Percentiles rank a stretch among this genome's conserved stretches.
Conservation (phyloP, 2,888 invertebrate genomes). For the Nudaria mundana region DNA sequence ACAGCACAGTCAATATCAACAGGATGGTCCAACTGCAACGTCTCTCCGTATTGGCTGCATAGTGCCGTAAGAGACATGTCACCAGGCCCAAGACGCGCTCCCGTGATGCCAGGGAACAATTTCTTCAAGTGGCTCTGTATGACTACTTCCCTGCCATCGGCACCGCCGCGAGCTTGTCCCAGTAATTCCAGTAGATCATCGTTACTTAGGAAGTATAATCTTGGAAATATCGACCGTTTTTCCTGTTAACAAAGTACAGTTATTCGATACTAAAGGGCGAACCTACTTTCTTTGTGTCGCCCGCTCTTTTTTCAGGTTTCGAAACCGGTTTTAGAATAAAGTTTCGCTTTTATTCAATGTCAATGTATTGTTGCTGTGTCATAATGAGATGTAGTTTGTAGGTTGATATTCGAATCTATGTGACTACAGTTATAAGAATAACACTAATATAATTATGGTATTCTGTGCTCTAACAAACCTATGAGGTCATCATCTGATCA, state of each 20-base stretch:
- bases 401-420: no score
- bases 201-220: constrained; percentile 98
- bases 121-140: constrained; percentile 98
- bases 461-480: no score
- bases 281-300: constrained; percentile 1
- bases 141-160: constrained; percentile 84
- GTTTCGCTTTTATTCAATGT: constrained; percentile 2
- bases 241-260: constrained; percentile 81
- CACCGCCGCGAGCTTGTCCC: constrained; percentile 92
- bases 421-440: no score
- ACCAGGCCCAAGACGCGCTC: constrained; percentile 84
- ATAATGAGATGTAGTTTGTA: background rate
- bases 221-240: constrained; percentile 95
- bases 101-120: constrained; percentile 94
- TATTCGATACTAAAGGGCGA: constrained; percentile 1
- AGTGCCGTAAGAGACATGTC: constrained; percentile 83
- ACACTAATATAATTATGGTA: no score
- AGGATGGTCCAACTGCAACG: constrained; percentile 84
- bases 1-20: constrained; percentile 88
- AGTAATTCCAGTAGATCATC: constrained; percentile 98
- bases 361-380: background rate
- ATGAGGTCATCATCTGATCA: no score
- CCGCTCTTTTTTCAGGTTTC: background rate
- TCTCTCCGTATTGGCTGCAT: constrained; percentile 88
- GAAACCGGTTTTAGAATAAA: constrained; percentile 2